Base-by-base conservation (phyloP, 2,113 vertebrate genomes). In the Bufo gargarizans region DNA sequence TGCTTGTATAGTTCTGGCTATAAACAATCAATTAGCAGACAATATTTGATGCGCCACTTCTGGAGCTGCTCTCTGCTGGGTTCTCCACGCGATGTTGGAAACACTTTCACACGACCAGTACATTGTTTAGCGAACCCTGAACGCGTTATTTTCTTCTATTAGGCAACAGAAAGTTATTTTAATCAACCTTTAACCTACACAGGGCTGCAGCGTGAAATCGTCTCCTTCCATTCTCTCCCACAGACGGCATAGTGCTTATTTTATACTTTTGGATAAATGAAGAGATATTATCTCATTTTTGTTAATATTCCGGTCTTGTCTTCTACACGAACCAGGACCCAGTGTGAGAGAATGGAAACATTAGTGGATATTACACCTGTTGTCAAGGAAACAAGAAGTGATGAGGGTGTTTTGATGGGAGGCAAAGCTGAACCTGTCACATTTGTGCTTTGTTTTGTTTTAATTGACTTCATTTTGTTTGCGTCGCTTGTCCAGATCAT, bases 301-400 rank as follows among this genome's bases (percentile, higher is more conserved):
- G 72, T 76, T 78, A 89, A 89, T 89, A 84, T 84, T 77, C 56
- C 59, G 50, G 16, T 13, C 87, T 77, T 47, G 82, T 89, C 87
- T 77, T 89, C 78, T 59, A 88, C 56, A 17, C 17, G 82, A 89
- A 78, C 16, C 14, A 16, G 61, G 74, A 69, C 71, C 58, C 87
- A n/a, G 55, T 82, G 67, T 78, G 81, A 63, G 81, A 67, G 58
- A 84, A 88, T 88, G 80, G 71, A 88, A 84, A 89, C 49, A 71
- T 84, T 84, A 69, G 72, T 84, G 61, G 87, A 77, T 89, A 89
- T 89, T 84, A 67, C 82, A 84, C 81, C 82, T 89, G 81, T 89
- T 78, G 87, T 89, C 87, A 89, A 84, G 87, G 87, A 89, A 89
- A 89, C 87, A 89, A 84, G 81, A 77, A 20, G 58, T 84, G 87